Percentiles rank a stretch among this genome's conserved stretches.
Conservation (phyloP, 2,797 vertebrate species). For the Poeciliopsis presidionis region DNA sequence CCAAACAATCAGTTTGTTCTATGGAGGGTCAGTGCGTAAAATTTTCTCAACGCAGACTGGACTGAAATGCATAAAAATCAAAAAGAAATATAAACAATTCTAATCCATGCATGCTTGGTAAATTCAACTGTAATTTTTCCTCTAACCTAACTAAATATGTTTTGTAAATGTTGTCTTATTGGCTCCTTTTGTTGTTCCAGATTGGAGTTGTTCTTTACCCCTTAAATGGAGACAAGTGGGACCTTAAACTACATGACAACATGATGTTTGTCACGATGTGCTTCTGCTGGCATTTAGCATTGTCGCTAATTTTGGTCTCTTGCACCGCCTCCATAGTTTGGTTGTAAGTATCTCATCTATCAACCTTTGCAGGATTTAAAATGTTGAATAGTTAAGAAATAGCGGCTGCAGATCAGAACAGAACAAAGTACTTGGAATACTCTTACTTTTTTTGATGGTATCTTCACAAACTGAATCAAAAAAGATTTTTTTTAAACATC, state of each 20-base stretch:
- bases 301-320: conserved; percentile 73
- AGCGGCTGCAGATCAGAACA: background rate
- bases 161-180: background rate
- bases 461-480: background rate
- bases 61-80: background rate
- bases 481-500: too few relatives aligned
- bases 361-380: background rate
- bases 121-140: background rate
- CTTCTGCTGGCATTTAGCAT: conserved; percentile 91
- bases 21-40: background rate
- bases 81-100: background rate
- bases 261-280: conserved; percentile 92
- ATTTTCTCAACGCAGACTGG: background rate
- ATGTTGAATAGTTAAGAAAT: background rate
- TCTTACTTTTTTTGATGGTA: background rate
- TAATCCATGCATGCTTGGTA: background rate
- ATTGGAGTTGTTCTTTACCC: conserved; percentile 94
- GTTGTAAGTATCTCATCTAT: conserved; percentile 80
- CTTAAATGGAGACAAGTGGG: conserved; percentile 84
- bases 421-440: background rate
- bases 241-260: conserved; percentile 76
- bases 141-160: background rate
- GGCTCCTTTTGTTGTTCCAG: conserved; percentile 69
- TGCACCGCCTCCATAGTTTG: conserved; percentile 72
- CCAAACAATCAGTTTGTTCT: background rate